phyloP scores from a whole-genome alignment of 2,113 vertebrate species.

The Sinocyclocheilus grahami region DNA sequence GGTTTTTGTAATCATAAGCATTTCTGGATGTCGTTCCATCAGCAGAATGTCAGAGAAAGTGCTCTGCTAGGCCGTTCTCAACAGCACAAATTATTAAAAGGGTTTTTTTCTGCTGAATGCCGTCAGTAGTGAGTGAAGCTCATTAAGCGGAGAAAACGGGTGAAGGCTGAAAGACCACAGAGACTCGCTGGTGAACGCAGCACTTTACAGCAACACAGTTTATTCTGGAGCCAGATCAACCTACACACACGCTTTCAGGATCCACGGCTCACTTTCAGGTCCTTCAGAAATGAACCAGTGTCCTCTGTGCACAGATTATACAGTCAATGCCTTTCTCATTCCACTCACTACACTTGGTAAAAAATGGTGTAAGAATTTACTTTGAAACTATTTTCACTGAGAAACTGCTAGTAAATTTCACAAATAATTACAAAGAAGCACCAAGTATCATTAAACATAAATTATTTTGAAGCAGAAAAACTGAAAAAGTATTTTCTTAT shows the following conservation, averaged over 20 bases:
- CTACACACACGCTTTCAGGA: not conserved
- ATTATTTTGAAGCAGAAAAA: no score
- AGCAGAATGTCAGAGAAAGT: conserved; percentile 55
- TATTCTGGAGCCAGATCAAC: conserved; percentile 2
- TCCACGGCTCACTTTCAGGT: not conserved
- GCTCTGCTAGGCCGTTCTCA: conserved; percentile 52
- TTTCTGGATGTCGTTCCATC: conserved; percentile 55
- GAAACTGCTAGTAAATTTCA: not conserved
- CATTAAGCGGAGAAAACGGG: conserved; percentile 45
- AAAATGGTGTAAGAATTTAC: not conserved
- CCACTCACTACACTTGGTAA: not conserved
- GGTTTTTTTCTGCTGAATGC: conserved; percentile 28
- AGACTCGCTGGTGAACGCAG: conserved; percentile 46
- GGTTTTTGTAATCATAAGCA: conserved; percentile 60
- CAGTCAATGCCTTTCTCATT: not conserved
- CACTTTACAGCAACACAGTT: conserved; percentile 31
- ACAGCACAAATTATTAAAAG: conserved; percentile 56
- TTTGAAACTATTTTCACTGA: not conserved
- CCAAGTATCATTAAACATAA: no score
- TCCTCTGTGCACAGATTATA: not conserved
- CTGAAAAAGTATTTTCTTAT: no score
- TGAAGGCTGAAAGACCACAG: conserved; percentile 47
- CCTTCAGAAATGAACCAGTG: not conserved
- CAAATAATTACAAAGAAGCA: no score
- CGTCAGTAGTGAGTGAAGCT: conserved; percentile 42